phyloP scores from a whole-genome alignment of 2,113 vertebrate species.

The Suricata suricatta region DNA sequence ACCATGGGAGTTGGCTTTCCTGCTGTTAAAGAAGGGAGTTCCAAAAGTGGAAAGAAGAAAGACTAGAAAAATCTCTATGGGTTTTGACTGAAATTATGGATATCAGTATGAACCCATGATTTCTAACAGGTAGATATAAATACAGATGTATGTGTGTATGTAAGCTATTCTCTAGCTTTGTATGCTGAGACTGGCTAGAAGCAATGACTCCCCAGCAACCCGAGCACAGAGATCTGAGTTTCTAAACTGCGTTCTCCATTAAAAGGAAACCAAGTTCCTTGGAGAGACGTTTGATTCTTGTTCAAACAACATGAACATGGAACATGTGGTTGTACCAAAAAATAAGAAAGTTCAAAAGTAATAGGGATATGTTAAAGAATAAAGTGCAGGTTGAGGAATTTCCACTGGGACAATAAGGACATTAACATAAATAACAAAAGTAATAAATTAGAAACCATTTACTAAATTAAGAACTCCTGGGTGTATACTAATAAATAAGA shows the following conservation, averaged over 20 bases:
- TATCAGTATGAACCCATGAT: not conserved
- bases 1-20: not conserved
- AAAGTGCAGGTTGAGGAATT: not conserved
- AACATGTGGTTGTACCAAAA: not conserved
- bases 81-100: not conserved
- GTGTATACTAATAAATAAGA: not conserved
- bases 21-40: not conserved
- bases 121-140: not conserved
- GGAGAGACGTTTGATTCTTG: not conserved
- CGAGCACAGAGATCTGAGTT: not conserved
- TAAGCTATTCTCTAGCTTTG: not conserved
- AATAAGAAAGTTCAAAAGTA: not conserved
- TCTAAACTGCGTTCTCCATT: not conserved
- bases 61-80: not conserved
- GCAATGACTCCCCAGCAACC: not conserved
- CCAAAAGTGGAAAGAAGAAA: not conserved
- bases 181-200: not conserved
- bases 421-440: conserved; percentile 1
- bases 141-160: not conserved
- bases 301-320: not conserved
- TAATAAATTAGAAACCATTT: not conserved
- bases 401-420: not conserved
- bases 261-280: not conserved
- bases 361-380: not conserved
- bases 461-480: not conserved